These are phyloP conservation scores for Alaudala cheleensis DNA, from an alignment of 2,113 vertebrate genomes.

Conservation along the genomic window DNA sequence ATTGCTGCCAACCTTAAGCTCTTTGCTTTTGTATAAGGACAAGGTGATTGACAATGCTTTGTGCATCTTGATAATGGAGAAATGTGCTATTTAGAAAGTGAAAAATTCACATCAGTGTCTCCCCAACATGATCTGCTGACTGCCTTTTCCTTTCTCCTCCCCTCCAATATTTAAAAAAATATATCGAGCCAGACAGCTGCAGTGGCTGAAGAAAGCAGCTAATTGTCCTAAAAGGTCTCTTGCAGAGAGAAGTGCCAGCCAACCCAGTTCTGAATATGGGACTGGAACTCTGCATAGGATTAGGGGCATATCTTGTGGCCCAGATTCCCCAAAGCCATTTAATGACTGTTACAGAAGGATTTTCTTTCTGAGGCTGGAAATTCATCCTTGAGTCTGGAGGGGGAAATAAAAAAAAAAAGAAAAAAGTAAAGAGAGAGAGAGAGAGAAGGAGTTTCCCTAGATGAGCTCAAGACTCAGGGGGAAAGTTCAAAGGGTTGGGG, in stretches of 20 bases:
- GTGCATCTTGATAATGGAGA: background rate
- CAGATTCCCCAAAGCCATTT: constrained; percentile 10
- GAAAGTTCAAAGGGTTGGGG: background rate
- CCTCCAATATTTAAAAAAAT: background rate
- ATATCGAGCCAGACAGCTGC: background rate
- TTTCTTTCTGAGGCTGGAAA: constrained; percentile 39
- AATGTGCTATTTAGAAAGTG: background rate
- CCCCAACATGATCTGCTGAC: background rate
- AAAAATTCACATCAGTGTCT: constrained; percentile 17
- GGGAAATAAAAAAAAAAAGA: background rate
- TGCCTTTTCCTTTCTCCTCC: background rate
- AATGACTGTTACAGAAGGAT: constrained; percentile 1
- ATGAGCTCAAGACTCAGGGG: background rate
- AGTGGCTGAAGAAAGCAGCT: background rate
- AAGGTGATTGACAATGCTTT: constrained; percentile 35
- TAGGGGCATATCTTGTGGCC: constrained; percentile 4
- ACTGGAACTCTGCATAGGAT: constrained; percentile 1
- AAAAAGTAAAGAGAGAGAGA: too few species aligned
- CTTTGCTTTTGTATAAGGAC: constrained; percentile 27
- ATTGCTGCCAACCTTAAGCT: constrained; percentile 17
- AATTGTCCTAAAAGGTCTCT: background rate
- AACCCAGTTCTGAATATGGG: background rate
- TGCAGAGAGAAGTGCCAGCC: background rate
- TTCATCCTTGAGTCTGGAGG: background rate
- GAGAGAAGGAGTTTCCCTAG: too few species aligned